Conservation (phyloP, 2,888 invertebrate species). For the Dicranocentrus wangi region DNA sequence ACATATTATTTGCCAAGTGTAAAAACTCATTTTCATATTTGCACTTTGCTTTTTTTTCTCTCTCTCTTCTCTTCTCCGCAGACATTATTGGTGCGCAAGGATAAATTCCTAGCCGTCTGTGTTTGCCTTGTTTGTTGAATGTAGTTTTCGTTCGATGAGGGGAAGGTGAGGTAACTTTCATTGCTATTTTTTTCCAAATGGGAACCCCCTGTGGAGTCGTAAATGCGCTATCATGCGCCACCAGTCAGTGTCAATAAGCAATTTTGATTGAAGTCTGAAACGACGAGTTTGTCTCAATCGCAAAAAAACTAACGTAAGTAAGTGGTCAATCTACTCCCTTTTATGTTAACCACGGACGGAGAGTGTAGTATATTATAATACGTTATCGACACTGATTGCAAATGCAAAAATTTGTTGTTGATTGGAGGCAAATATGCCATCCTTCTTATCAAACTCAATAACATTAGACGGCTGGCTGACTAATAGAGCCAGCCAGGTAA, state of each 20-base stretch:
- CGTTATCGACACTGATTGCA: constrained; percentile 1
- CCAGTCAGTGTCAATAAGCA: constrained; percentile 30
- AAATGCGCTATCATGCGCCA: constrained; percentile 18
- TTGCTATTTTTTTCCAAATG: constrained; percentile 15
- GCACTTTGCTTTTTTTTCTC: constrained; percentile 10
- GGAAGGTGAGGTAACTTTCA: neutral
- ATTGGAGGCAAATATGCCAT: neutral
- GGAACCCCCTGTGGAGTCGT: constrained; percentile 17
- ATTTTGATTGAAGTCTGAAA: constrained; percentile 25
- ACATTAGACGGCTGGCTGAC: neutral
- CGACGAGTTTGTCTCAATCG: neutral
- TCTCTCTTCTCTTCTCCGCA: neutral
- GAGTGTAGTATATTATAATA: neutral
- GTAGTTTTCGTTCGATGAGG: neutral
- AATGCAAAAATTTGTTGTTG: neutral
- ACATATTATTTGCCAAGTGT: constrained; percentile 13
- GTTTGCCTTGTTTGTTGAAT: neutral
- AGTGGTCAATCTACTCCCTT: constrained; percentile 16
- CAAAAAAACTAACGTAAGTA: neutral
- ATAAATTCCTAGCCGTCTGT: neutral
- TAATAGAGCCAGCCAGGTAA: neutral
- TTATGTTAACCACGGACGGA: constrained; percentile 1
- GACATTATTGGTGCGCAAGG: neutral
- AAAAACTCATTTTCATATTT: constrained; percentile 14
- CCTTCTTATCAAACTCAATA: neutral